A percentile compares a stretch with the other conserved stretches of the same genome.
phyloP scores from a whole-genome alignment of 2,113 vertebrate species.

The Naja naja region DNA sequence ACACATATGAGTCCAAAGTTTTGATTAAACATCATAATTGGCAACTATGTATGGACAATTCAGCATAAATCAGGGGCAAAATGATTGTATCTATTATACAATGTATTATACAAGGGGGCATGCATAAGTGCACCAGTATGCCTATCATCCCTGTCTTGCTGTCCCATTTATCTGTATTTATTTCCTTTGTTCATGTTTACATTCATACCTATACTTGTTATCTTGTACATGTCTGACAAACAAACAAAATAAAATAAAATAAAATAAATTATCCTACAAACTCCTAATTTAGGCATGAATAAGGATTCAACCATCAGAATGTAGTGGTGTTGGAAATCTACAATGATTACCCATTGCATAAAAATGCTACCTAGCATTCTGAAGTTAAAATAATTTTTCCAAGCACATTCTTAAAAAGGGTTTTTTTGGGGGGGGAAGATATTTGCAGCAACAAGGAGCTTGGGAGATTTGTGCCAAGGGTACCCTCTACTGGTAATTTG shows the following conservation, averaged over 20 bases:
- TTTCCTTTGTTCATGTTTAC: too few species aligned
- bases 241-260: too few species aligned
- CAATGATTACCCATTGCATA: neutral
- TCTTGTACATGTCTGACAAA: too few species aligned
- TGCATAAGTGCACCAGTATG: too few species aligned
- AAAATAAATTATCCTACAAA: too few species aligned
- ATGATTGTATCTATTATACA: neutral
- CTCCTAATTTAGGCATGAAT: neutral
- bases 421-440: neutral
- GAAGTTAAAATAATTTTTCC: neutral
- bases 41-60: neutral
- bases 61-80: neutral
- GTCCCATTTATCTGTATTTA: too few species aligned
- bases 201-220: too few species aligned
- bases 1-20: neutral
- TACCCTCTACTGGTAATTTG: neutral
- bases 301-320: neutral
- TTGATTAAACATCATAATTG: neutral
- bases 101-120: too few species aligned
- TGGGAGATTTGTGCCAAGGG: neutral
- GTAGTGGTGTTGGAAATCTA: neutral
- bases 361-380: neutral
- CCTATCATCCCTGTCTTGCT: too few species aligned
- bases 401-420: fast-evolving
- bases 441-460: neutral